phyloP scores from a whole-genome alignment of 2,113 vertebrate genomes.

The Gymnorhina tibicen region DNA sequence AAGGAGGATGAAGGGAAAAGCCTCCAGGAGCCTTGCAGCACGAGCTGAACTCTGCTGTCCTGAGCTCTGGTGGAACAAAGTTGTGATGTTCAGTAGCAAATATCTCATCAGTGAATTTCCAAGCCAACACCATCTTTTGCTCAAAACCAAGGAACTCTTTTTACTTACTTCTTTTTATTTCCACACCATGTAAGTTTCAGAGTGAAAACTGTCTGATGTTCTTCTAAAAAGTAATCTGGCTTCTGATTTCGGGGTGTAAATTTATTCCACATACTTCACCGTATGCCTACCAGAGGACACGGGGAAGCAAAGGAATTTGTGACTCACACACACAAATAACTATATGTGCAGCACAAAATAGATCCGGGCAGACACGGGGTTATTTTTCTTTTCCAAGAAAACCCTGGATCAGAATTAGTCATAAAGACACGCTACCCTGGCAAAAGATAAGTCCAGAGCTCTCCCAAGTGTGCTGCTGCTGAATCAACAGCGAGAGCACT shows the following conservation, averaged over 20 bases:
- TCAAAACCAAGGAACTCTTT: neutral
- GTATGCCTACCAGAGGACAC: neutral
- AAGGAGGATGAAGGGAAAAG: neutral
- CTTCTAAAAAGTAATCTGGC: neutral
- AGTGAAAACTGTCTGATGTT: neutral
- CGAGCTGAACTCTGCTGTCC: neutral
- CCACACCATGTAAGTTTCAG: neutral
- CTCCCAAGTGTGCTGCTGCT: constrained; percentile 40
- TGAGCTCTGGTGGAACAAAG: neutral
- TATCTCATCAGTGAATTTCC: neutral
- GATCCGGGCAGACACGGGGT: neutral
- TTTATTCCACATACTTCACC: neutral
- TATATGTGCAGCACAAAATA: neutral
- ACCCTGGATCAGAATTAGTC: constrained; percentile 5
- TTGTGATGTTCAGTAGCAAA: neutral
- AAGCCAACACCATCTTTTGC: neutral
- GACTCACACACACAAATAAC: neutral
- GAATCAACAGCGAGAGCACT: constrained; percentile 10
- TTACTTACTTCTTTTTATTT: neutral
- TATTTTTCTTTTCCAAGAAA: constrained; percentile 39
- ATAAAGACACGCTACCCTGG: neutral
- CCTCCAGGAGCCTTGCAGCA: neutral
- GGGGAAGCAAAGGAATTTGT: neutral
- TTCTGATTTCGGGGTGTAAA: neutral
- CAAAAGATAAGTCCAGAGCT: constrained; percentile 47